Percentiles rank a stretch among this genome's conserved stretches.
phyloP scores from a whole-genome alignment of 2,113 vertebrate genomes.

The Dasypus novemcinctus region DNA sequence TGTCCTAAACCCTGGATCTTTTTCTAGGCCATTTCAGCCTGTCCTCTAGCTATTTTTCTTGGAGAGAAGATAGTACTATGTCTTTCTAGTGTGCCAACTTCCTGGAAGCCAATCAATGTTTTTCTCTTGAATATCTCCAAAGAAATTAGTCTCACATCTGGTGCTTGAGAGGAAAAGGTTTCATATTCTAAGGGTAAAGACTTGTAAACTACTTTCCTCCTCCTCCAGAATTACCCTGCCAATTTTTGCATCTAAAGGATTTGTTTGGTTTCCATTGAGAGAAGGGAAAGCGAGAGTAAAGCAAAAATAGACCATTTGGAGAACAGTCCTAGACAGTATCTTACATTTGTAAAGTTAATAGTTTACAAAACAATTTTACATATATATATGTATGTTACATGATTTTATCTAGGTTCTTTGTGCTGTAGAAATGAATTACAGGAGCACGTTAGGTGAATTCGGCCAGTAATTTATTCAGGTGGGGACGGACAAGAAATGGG shows the following conservation, averaged over 20 bases:
- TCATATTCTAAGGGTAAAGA: slow-evolving; percentile 8
- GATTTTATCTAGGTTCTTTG: too few species aligned
- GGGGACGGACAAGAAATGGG: too few species aligned
- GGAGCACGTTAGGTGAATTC: too few species aligned
- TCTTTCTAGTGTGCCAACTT: too few species aligned
- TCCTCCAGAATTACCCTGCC: not conserved
- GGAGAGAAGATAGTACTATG: too few species aligned
- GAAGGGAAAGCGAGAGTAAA: slow-evolving; percentile 15
- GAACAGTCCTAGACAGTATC: not conserved
- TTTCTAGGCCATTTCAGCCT: too few species aligned
- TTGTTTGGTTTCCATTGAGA: not conserved
- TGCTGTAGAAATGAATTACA: too few species aligned
- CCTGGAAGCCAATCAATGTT: not conserved
- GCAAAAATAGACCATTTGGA: not conserved
- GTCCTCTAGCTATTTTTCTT: too few species aligned
- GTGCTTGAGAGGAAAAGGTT: not conserved
- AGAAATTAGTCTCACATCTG: not conserved
- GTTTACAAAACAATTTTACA: slow-evolving; percentile 1
- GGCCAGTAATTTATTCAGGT: too few species aligned
- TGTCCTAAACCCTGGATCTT: too few species aligned
- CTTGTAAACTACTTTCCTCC: not conserved
- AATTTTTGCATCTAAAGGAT: not conserved
- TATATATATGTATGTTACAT: too few species aligned
- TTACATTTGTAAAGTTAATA: not conserved
- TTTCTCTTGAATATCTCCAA: not conserved